phyloP scores from a whole-genome alignment of 2,888 invertebrate species.

The Drosophila birchii region DNA sequence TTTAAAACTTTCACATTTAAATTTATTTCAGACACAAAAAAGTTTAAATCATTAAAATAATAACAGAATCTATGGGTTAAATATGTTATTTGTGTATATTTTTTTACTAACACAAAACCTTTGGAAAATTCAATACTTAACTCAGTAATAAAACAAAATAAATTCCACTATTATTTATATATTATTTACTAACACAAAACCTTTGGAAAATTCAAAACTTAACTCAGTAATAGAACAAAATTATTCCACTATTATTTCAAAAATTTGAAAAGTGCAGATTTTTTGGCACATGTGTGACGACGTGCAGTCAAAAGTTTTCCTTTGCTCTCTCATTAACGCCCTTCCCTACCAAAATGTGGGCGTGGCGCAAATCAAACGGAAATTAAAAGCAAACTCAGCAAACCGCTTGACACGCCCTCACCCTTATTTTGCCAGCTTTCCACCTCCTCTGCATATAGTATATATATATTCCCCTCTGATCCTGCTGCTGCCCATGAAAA shows the following conservation, averaged over 20 bases:
- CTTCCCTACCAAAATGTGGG: conserved; percentile 14
- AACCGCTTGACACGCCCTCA: conserved; percentile 35
- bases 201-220: too few species aligned
- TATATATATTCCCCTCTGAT: too few species aligned
- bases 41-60: background rate
- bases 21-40: background rate
- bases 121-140: too few species aligned
- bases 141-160: too few species aligned
- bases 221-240: too few species aligned
- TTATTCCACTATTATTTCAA: background rate
- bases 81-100: too few species aligned
- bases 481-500: background rate
- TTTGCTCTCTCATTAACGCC: conserved; percentile 58
- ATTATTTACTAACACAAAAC: too few species aligned
- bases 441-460: too few species aligned
- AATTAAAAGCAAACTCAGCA: conserved; percentile 60
- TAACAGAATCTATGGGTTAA: background rate
- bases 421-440: too few species aligned
- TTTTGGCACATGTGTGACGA: conserved; percentile 8
- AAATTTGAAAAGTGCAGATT: background rate
- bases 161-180: too few species aligned
- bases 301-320: conserved; percentile 21
- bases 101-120: background rate
- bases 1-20: background rate
- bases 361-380: conserved; percentile 68